phyloP scores from a whole-genome alignment of 2,113 vertebrate species.

The Xenopus laevis region DNA sequence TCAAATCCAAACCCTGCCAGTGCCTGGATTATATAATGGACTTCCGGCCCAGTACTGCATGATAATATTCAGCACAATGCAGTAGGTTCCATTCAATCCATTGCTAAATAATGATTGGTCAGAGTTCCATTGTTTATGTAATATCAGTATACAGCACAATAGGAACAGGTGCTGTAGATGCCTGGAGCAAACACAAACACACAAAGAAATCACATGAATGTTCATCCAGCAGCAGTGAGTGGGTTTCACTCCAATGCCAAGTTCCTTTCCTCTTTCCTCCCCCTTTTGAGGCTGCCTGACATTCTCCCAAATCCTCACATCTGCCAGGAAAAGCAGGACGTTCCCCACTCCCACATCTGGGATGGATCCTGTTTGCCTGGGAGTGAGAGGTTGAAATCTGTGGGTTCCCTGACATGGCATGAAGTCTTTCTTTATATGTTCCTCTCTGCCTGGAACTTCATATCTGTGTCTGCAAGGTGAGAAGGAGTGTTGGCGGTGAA shows the following conservation, averaged over 20 bases:
- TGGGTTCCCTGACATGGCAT: slow-evolving; percentile 30
- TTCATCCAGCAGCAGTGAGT: slow-evolving; percentile 4
- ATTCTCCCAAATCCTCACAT: slow-evolving; percentile 34
- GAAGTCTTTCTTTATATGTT: slow-evolving; percentile 16
- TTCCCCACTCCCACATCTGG: slow-evolving; percentile 39
- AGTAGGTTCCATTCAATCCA: too few relatives aligned
- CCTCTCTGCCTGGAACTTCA: background rate
- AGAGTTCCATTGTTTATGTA: background rate
- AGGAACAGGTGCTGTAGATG: too few relatives aligned
- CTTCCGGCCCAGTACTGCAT: too few relatives aligned
- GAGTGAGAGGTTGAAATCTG: slow-evolving; percentile 19
- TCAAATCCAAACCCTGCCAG: too few relatives aligned
- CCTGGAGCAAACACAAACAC: too few relatives aligned
- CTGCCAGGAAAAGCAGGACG: slow-evolving; percentile 37
- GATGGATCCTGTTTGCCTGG: slow-evolving; percentile 34
- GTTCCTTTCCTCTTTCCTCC: slow-evolving; percentile 17
- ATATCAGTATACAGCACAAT: background rate
- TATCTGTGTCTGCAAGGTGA: slow-evolving; percentile 27
- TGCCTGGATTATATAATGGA: too few relatives aligned
- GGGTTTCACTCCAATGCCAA: background rate
- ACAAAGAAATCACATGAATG: background rate
- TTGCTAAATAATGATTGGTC: background rate
- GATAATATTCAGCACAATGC: too few relatives aligned
- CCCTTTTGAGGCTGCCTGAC: slow-evolving; percentile 23
- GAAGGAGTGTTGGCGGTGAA: background rate